Percentiles rank a stretch among this genome's conserved stretches.
phyloP scores from a whole-genome alignment of 2,113 vertebrate genomes.

The Motacilla tschutschensis region DNA sequence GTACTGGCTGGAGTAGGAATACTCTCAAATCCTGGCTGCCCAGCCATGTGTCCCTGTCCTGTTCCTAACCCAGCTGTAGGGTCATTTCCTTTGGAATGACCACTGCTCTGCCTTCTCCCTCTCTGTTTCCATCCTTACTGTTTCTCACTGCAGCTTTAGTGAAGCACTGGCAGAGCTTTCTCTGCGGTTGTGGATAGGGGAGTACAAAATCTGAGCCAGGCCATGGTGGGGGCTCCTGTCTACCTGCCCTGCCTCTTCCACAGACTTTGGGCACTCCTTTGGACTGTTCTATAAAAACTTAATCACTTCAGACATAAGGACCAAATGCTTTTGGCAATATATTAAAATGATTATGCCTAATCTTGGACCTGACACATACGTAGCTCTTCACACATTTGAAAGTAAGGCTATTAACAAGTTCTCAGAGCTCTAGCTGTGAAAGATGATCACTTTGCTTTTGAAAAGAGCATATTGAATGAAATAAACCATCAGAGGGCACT shows the following conservation, averaged over 20 bases:
- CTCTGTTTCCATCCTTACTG: neutral
- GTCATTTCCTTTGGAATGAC: neutral
- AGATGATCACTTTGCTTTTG: neutral
- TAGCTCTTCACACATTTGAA: neutral
- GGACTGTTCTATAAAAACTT: neutral
- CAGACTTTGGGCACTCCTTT: neutral
- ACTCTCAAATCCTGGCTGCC: neutral
- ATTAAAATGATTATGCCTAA: neutral
- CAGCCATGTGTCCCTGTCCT: neutral
- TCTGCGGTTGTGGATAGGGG: accelerated
- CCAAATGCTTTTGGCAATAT: neutral
- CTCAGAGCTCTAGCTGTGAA: neutral
- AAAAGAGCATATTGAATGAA: neutral
- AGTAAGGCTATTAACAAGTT: neutral
- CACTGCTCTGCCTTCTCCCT: neutral
- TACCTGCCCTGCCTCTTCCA: neutral
- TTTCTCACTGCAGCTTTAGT: neutral
- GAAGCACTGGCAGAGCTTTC: neutral
- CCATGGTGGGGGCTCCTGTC: neutral
- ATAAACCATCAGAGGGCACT: neutral
- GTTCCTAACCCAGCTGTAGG: too few relatives aligned
- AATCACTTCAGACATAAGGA: neutral
- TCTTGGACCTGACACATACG: neutral
- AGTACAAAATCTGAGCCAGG: neutral
- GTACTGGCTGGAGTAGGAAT: neutral